Evolutionary conservation across 2,113 vertebrate species (phyloP), one percentile per base, ranked within the genome.

Genomic region (Talpa occidentalis): DNA sequence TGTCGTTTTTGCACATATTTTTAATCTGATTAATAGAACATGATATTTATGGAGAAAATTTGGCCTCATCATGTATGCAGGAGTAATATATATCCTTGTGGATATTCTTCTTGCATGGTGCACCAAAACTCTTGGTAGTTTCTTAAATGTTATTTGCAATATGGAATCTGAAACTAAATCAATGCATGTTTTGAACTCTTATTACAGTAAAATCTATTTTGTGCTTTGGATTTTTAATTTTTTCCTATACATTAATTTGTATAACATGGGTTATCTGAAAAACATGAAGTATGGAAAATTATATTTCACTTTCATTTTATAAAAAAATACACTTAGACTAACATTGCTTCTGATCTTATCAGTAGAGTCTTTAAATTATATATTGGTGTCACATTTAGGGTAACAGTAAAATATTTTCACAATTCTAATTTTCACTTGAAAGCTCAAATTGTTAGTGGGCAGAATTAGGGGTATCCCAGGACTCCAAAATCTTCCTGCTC

Each of bases 361-460:
- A 52, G 5, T 10, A 60, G 64, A 77, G 12, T 28, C 60, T 86
- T 90, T 91, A 93, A 86, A n/a, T 84, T 44, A 62, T 40, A 24
- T 42, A 66, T 70, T 30, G 47, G 5, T 69, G 16, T 95, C 42
- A 77, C 17, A 47, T 3, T 83, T 32, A 95, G 3, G 8, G 22
- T 94, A 77, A 22, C 37, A 87, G 56, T 42, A 72, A 54, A 28
- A 92, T 40, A 3, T 62, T 52, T 90, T 88, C 37, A 5, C 88
- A 82, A 90, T 85, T 90, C 15, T 88, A 14, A 73, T 67, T 95
- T 89, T 79, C 14, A 12, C 15, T 92, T 88, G 77, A 90, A 94
- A 95, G 22, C 11, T 62, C 21, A 70, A 21, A n/a, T 87, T 16
- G 54, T 56, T 22, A 21, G 7, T 56, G 21, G 54, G 21, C 54